Percentiles rank a stretch among this genome's conserved stretches.
These are phyloP conservation scores for Drosophila neotestacea DNA, from an alignment of 2,888 invertebrate species.

Conservation along the genomic window DNA sequence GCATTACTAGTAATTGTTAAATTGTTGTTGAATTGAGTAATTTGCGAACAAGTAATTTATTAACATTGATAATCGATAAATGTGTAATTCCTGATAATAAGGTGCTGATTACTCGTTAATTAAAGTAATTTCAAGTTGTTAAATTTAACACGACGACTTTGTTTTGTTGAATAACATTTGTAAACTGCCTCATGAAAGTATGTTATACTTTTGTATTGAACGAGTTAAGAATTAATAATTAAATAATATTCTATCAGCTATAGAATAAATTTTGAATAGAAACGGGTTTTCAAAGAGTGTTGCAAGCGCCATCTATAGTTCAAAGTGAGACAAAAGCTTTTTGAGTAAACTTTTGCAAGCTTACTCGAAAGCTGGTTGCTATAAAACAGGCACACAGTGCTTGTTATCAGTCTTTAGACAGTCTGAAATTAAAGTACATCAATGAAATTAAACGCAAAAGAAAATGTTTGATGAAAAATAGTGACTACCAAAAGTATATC, in stretches of 20 bases:
- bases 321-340: not conserved
- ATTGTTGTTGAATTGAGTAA: not conserved
- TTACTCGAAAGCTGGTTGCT: conserved; percentile 13
- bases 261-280: not conserved
- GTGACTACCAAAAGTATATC: not conserved
- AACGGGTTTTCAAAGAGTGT: not conserved
- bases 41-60: not conserved
- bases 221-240: not conserved
- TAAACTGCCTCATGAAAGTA: not conserved
- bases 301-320: conserved; percentile 35
- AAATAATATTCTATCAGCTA: not conserved
- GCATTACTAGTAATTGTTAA: not conserved
- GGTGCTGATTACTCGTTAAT: not conserved
- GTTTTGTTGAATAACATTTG: not conserved
- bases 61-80: not conserved
- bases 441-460: no score
- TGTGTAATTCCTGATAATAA: not conserved
- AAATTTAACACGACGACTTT: not conserved
- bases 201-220: conserved; percentile 2
- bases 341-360: not conserved
- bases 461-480: not conserved
- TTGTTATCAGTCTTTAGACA: not conserved
- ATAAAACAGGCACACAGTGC: not conserved
- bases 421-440: not conserved
- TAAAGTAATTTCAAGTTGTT: not conserved